Base-by-base conservation (phyloP, 2,888 invertebrate species). In the Alloscopus bannaensis region DNA sequence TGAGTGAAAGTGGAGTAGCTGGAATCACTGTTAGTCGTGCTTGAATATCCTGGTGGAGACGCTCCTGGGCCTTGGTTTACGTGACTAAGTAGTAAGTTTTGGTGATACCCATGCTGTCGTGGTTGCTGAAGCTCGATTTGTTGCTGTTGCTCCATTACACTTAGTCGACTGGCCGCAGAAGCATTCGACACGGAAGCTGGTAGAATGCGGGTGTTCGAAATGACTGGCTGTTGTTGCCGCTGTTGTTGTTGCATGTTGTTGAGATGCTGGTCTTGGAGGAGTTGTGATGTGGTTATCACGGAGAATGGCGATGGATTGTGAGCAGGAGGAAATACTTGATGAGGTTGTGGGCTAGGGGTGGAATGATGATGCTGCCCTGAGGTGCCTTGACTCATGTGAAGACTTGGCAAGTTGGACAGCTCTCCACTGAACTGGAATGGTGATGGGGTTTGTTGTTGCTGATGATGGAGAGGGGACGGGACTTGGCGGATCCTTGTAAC, bases 61-160 rank as follows among this genome's bases (percentile, higher is more conserved):
- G 76, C 52, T 4, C 66, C 59, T 45, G 40, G 24, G 52, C 76
- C 69, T 69, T 76, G 76, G 36, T 47, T 66, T 66, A 76, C 62
- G 18, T 68, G 69, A 22, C 45, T 76, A 29, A 68, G 60, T 16
- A 76, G 36, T 22, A 69, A 24, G 47, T 22, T 69, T 40, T 75
- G 75, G 26, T 76, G 76, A 55, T 76, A 76, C 16, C 76, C 76
- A 29, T 76, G 69, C 18, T 62, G 76, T 16, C 69, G 69, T 3
- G 68, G 65, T 59, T 64, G 69, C 31, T 69, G 80, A 59, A 68
- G 68, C 73, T 80, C 73, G 57, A 79, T 57, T 42, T 69, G 76
- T 69, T 50, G 76, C 20, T 18, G 29, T 57, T 66, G 66, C 68
- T 64, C 42, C 28, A 57, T 45, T 31, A 45, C 24, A 26, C 55